Evolutionary conservation across 2,797 vertebrate species (phyloP).

Genomic region (Rhynchonycteris naso): DNA sequence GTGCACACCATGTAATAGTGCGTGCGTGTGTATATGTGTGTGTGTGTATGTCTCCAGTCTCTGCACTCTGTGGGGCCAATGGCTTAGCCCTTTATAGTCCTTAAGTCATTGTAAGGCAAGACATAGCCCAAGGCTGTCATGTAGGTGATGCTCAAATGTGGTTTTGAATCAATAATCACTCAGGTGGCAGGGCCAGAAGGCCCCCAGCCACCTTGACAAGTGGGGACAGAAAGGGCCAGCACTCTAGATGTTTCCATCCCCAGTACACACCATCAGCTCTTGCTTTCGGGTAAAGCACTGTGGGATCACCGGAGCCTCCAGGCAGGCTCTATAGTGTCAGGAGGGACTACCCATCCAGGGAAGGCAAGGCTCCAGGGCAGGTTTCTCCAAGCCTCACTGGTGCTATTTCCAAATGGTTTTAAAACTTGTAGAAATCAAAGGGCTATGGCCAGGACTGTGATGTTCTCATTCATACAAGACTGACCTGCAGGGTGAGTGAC

Average conservation of each 20-base stretch:
- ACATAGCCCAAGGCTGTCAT: background rate
- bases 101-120: background rate
- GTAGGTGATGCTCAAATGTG: background rate
- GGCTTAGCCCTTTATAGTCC: background rate
- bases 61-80: background rate
- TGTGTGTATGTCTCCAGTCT: background rate
- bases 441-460: background rate
- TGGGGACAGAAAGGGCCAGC: background rate
- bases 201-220: background rate
- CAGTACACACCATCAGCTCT: background rate
- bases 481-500: background rate
- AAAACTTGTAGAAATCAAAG: background rate
- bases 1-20: background rate
- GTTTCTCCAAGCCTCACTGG: background rate
- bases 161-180: background rate
- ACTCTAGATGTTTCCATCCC: too few species aligned
- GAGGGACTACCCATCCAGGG: rapidly evolving
- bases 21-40: background rate
- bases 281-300: background rate
- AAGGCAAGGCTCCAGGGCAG: background rate
- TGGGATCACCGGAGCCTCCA: background rate
- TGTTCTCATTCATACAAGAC: background rate
- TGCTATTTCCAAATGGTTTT: background rate
- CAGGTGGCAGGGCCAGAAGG: rapidly evolving
- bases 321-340: background rate